Percentiles rank a stretch among this genome's conserved stretches.
phyloP scores from a whole-genome alignment of 2,888 invertebrate genomes.

The Drosophila lutescens region DNA sequence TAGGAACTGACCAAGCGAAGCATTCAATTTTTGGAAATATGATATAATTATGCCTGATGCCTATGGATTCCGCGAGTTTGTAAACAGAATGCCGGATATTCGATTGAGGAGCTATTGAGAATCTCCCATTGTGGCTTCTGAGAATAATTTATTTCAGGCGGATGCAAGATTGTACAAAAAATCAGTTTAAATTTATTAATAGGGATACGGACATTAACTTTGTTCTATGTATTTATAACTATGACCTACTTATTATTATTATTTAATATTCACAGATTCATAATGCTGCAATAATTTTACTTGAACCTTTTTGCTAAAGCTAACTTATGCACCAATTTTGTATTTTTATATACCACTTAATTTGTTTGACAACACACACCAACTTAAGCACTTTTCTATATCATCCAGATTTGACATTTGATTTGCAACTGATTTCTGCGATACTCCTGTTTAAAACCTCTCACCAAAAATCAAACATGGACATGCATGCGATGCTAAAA shows the following conservation, averaged over 20 bases:
- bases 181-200: not conserved
- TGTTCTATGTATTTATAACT: not conserved
- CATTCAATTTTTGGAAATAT: slow-evolving; percentile 51
- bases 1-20: slow-evolving; percentile 55
- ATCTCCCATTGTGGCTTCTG: slow-evolving; percentile 1
- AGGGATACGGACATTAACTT: too few relatives aligned
- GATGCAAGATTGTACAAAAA: not conserved
- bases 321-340: too few relatives aligned
- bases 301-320: too few relatives aligned
- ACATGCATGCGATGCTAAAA: not conserved
- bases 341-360: not conserved
- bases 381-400: not conserved
- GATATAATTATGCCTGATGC: slow-evolving; percentile 48
- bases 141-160: not conserved
- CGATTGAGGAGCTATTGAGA: slow-evolving; percentile 3
- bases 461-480: not conserved
- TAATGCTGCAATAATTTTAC: too few relatives aligned
- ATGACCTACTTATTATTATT: not conserved
- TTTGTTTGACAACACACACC: not conserved
- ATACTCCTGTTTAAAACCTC: slow-evolving; percentile 2
- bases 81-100: slow-evolving; percentile 67
- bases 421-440: not conserved
- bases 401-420: slow-evolving; percentile 3
- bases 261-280: too few relatives aligned
- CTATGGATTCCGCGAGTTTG: slow-evolving; percentile 53